phyloP scores from a whole-genome alignment of 2,888 invertebrate species.

The Tholera decimalis region DNA sequence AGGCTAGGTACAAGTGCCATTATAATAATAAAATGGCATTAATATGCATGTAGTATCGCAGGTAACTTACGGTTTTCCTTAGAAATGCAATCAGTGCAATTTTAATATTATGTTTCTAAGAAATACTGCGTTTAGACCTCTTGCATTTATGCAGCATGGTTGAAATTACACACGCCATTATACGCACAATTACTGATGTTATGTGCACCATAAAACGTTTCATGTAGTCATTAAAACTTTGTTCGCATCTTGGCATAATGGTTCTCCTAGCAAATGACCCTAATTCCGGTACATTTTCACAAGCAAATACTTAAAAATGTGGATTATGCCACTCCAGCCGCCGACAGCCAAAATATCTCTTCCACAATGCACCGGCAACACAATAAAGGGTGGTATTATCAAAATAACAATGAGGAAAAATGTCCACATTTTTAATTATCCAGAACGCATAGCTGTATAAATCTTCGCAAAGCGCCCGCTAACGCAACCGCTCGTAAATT shows the following conservation, averaged over 20 bases:
- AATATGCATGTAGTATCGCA: not conserved
- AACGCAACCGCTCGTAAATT: constrained; percentile 68
- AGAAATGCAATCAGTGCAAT: constrained; percentile 8
- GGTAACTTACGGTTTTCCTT: constrained; percentile 30
- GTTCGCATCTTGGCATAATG: constrained; percentile 27
- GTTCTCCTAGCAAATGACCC: constrained; percentile 10
- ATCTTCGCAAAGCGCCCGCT: constrained; percentile 48
- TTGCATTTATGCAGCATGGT: constrained; percentile 14
- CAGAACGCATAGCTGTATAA: constrained; percentile 60
- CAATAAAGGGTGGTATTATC: constrained; percentile 57
- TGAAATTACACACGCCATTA: constrained; percentile 35
- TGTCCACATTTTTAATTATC: constrained; percentile 61
- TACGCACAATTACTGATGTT: constrained; percentile 25
- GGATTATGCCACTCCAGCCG: constrained; percentile 51
- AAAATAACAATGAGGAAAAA: constrained; percentile 60
- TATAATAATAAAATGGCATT: constrained; percentile 5
- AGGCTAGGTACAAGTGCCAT: too few species aligned
- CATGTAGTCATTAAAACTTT: constrained; percentile 43
- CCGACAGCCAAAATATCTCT: constrained; percentile 51
- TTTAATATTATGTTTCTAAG: constrained; percentile 14
- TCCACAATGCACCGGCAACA: constrained; percentile 53
- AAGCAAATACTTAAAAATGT: constrained; percentile 50
- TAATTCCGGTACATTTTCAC: constrained; percentile 28
- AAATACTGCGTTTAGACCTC: constrained; percentile 15
- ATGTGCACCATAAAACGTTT: constrained; percentile 43